Evolutionary conservation across 2,113 vertebrate species (phyloP), one percentile per base, ranked within the genome.

Genomic region (Tenebrosternarchus preto): DNA sequence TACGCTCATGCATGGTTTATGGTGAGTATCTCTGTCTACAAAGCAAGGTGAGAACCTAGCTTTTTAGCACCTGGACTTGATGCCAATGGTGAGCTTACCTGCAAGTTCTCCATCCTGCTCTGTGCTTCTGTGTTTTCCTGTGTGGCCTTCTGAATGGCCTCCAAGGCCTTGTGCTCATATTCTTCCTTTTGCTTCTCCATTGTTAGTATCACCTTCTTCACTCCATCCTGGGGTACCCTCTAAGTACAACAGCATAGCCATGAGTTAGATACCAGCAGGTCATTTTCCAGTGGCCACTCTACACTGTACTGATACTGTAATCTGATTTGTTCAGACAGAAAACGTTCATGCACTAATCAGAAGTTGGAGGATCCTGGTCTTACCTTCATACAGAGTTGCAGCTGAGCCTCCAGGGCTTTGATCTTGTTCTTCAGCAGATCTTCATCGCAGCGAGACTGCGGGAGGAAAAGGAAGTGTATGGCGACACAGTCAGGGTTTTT

Each of bases 341-440:
- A 2, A 8, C 39, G 24, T 66, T 53, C 67, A 3, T 1, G 67
- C 16, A 56, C 15, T 33, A 55, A 77, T 60, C 24, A 53, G 31
- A 17, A 46, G 20, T 71, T 71, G 50, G 36, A 76, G 70, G 56
- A 29, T 19, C 3, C 12, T 59, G 9, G 20, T 64, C 36, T 94
- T 94, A 99, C 97, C 96, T 97, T 95, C 59, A 92, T 91, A 68
- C 92, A 97, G 82, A 94, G 86, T 77, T 96, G 93, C 84, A 98
- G 92, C 90, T 98, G 96, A 15, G 94, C 93, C 89, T 98, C 96
- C 61, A 98, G 91, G 20, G 91, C 88, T 78, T 91, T 91, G 43
- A 98, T 92, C 89, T 95, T 94, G 78, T 91, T 92, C 88, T 93
- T 96, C 83, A 97, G 84, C 85, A 94, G 93, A 67, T 98, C 96